Base-by-base conservation (phyloP, 2,888 invertebrate genomes). In the Plagodis dolabraria region DNA sequence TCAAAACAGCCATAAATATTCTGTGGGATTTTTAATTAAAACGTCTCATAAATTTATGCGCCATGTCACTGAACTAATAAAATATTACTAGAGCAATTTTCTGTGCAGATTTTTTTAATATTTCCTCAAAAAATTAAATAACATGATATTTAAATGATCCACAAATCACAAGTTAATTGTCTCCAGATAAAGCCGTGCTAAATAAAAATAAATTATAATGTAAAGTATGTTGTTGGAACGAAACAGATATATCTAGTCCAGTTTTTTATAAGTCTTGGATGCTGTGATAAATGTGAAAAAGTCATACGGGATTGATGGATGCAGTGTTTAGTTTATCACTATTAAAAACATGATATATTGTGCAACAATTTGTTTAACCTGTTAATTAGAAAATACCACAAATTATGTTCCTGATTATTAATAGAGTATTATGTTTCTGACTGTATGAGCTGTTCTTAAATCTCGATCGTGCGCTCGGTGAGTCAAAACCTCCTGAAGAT, bases 91-190 rank as follows among this genome's bases (percentile, higher is more conserved):
- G 48, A 60, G 47, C 52, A 53, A 47, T 51, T 35, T 47, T 52
- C 12, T 52, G 52, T 60, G 52, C 45, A 60, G 40, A 56, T 40
- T 52, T 51, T 40, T 48, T 53, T 40, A 34, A 34, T 12, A 35
- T 10, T 5, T 33, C 10, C 22, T 22, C 46, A 47, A 49, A 40
- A 45, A n/a, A 33, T 5, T 0, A 42, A 56, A n/a, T 45, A 55
- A 56, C 60, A 56, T 52, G 56, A 60, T 60, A 9, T 56, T 22
- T 0, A 12, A 52, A 55, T 53, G 47, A 47, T 11, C 38, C 38
- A 52, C 55, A 47, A 40, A 53, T 53, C 10, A 52, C 35, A 38
- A 12, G 45, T 6, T 53, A 36, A 60, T 56, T 60, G 53, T 40
- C 10, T 22, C 22, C 22, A 22, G 22, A 1, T 22, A 22, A 22